Base-by-base conservation (phyloP, 2,797 vertebrate genomes). In the Ctenosaura bakeri region DNA sequence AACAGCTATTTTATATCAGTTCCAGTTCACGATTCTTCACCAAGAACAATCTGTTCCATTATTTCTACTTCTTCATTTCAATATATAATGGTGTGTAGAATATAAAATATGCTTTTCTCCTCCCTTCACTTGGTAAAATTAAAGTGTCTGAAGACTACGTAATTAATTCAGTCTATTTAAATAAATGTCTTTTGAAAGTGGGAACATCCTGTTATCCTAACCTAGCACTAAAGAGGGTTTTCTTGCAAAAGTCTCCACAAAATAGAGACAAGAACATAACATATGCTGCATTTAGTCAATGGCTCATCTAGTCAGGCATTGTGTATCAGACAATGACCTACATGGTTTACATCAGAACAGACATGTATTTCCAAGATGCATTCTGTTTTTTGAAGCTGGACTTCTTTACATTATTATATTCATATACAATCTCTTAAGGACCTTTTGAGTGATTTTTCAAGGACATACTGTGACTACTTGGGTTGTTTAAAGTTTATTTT, bases 161-260 rank as follows among this genome's bases (percentile, higher is more conserved):
- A 88, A 92, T 1, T 92, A 1, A 91, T 83, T 73, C 35, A 83
- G 2, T 93, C 86, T 92, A 71, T n/a, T 92, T 93, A 90, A 90
- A 90, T 90, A 90, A 83, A 90, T 84, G 90, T 84, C 80, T 88
- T 90, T 94, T 86, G 74, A 77, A 91, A 73, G 29, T 92, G 35
- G 90, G 64, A 86, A 92, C 13, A 77, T 26, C 1, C 2, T 6
- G 81, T 90, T 85, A 32, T 90, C 87, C 18, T 80, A 62, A 82
- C 42, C 90, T 6, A 83, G 54, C 87, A 86, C 90, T 89, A 50
- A 87, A 88, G 85, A 94, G 66, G 2, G 6, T 59, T 82, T 89
- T 29, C 12, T 93, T 89, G 91, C 90, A 93, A 90, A 85, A 90
- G 91, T 52, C 38, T 92, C 22, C 89, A 14, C 64, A 90, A 91